Evolutionary conservation across 1,140 invertebrate species (phyloP).

Genomic region (Samia ricini): DNA sequence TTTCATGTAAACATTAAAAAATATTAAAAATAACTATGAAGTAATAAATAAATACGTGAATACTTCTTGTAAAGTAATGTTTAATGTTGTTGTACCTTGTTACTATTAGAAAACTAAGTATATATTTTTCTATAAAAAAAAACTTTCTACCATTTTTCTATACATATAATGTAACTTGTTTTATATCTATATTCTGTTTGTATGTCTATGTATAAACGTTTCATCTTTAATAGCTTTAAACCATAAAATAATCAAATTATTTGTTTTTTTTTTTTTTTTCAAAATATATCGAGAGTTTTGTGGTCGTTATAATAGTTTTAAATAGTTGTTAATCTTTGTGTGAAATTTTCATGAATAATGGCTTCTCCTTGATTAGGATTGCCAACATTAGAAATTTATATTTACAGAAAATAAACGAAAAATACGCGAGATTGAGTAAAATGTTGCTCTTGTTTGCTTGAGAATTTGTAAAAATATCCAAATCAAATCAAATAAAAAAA

Average conservation of each 20-base stretch:
- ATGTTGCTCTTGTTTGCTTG: too few relatives aligned
- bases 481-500: too few relatives aligned
- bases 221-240: not conserved
- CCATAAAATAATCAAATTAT: not conserved
- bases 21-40: conserved; percentile 2
- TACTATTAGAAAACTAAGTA: conserved; percentile 10
- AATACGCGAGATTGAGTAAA: too few relatives aligned
- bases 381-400: too few relatives aligned
- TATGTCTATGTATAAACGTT: not conserved
- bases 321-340: not conserved
- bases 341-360: not conserved
- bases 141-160: conserved; percentile 14
- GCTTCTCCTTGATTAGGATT: too few relatives aligned
- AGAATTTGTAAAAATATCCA: too few relatives aligned
- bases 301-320: not conserved
- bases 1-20: not conserved
- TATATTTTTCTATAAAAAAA: conserved; percentile 13
- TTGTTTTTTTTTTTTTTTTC: not conserved
- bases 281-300: not conserved
- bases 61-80: not conserved
- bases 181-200: not conserved
- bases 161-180: not conserved
- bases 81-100: conserved; percentile 1
- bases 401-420: too few relatives aligned
- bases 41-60: conserved; percentile 5